Evolutionary conservation across 2,113 vertebrate genomes (phyloP), one percentile per base, ranked within the genome.

Genomic region (Microcebus lehilahytsara): DNA sequence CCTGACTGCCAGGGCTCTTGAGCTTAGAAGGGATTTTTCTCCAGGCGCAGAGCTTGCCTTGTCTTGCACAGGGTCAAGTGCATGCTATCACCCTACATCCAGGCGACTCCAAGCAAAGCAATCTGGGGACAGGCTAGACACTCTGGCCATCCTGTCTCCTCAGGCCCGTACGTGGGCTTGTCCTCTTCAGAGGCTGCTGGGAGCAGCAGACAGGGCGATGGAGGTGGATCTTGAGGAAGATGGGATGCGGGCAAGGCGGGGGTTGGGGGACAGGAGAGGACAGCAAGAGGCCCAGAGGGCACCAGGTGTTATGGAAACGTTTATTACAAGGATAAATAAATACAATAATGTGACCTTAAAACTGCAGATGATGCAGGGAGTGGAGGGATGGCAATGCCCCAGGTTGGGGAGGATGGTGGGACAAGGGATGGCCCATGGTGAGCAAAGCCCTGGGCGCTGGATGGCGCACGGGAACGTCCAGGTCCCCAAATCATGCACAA

Each of bases 241-340:
- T 13, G 2, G 30, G 78, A 49, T 3, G 0, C 40, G 58, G 78
- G 86, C 30, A 27, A 80, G 67, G 4, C 0, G 56, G 6, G 56
- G 19, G 25, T 62, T 40, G 40, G 20, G 89, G 89, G 81, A 37
- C 58, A 95, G 69, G 64, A 0, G 27, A 60, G 85, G 75, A 91
- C 74, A 53, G 85, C 4, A 53, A 85, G 86, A 94, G 60, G 37
- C 71, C 69, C 46, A n/a, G 95, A 85, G 60, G 95, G 62, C 67
- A 92, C 96, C 96, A 69, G 42, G n/a, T 97, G 89, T 96, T 97
- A 96, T 85, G 58, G 83, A 97, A 98, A 98, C 30, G 49, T 98
- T 97, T 98, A 98, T 98, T 97, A 90, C 40, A 97, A 95, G 96
- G 93, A 75, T 96, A 93, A 90, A 87, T 97, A 97, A 96, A 78